Evolutionary conservation across 2,888 invertebrate genomes (phyloP), one percentile per base, ranked within the genome.

Genomic region (Endotricha flammealis): DNA sequence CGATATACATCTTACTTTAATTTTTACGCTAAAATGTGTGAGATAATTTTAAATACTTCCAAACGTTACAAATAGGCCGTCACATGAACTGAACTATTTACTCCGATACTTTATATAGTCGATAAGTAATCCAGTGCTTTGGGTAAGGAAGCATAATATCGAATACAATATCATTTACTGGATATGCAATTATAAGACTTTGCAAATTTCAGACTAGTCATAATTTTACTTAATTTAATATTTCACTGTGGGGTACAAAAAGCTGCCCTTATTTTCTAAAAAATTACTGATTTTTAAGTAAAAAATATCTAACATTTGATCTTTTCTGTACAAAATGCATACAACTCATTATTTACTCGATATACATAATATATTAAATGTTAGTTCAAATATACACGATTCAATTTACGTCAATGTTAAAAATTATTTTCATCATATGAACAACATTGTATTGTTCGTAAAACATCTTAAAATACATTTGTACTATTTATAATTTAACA

Each of bases 401-500:
- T 55, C 53, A 57, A n/a, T 52, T 58, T 53, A 45, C 39, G 39
- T 53, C 50, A 43, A 58, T 50, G 40, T 60, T 64, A 57, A 64
- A 60, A 57, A 59, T 57, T 54, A 48, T 40, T 50, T 49, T 54
- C 44, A 53, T 53, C 44, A 53, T 42, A 36, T 51, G 50, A 43
- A 50, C 50, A 43, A 35, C 44, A 42, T 50, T 42, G 42, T 34
- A 33, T 43, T 46, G 53, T 54, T 54, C 48, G 38, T 46, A 57
- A 57, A 57, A 44, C 50, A 38, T 50, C 79, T 80, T 80, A 81
- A 64, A 57, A 72, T 77, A 76, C 59, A 75, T 83, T 83, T 83
- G 83, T 83, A 83, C 83, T 83, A 78, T 83, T 70, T 73, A 81
- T 74, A 81, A 70, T 72, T 72, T 60, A 70, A 70, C 52, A 53